Base-by-base conservation (phyloP, 1,140 invertebrate genomes). In the Drosophila nebulosa region DNA sequence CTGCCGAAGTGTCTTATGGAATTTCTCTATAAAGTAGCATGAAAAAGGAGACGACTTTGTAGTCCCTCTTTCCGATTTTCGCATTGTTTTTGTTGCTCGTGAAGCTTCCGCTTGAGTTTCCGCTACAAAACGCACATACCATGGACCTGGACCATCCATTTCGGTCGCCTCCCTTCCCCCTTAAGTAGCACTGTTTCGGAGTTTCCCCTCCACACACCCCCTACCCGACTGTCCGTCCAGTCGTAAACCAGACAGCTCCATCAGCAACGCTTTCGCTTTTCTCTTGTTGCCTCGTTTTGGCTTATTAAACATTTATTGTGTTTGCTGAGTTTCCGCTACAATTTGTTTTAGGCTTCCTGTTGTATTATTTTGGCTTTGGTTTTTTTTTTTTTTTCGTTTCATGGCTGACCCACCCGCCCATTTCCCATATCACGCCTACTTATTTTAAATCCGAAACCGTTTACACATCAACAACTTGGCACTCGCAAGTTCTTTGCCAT, bases 221-320 rank as follows among this genome's bases (percentile, higher is more conserved):
- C 21, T n/a, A n/a, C n/a, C n/a, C n/a, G n/a, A n/a, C n/a, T n/a
- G n/a, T n/a, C n/a, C n/a, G n/a, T n/a, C n/a, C 9, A 5, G 21
- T 58, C 22, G 27, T 21, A 57, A 27, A 22, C 32, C 39, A 68
- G 59, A 62, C 69, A 53, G 42, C 16, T 27, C 22, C 22, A 51
- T 61, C 52, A 57, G 39, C 42, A 42, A 27, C 51, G 52, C 62
- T 66, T 63, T 71, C 73, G 68, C 58, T 64, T 69, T 69, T 71
- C 65, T 66, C 72, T 67, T 26, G 69, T 46, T 46, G 39, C 16
- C 73, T 72, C 69, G 64, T 73, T 77, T 69, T 69, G 64, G 74
- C 69, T 77, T 77, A 77, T 77, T 77, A 77, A 77, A 77, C 70
- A 77, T 77, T 77, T 77, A 77, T 77, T 77, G 74, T 77, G 74